A percentile compares a stretch with the other conserved stretches of the same genome.
Conservation (phyloP, 2,113 vertebrate genomes). For the Gavialis gangeticus region DNA sequence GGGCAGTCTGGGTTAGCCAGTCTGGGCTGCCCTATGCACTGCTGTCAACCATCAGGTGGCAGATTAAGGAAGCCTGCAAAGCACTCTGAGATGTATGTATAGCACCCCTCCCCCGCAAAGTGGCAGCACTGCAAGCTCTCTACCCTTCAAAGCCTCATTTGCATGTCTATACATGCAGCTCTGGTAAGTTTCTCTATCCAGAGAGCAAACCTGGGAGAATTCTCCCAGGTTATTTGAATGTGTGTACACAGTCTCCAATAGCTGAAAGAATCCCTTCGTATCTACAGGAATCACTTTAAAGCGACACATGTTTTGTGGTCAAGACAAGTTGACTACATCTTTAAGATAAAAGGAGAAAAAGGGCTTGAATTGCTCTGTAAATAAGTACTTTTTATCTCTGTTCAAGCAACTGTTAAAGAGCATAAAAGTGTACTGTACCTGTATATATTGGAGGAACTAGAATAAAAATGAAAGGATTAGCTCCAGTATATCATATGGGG, state of each 20-base stretch:
- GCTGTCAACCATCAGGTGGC: too few species aligned
- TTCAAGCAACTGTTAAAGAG: not conserved
- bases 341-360: not conserved
- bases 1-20: too few species aligned
- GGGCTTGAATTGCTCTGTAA: not conserved
- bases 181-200: too few species aligned
- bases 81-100: too few species aligned
- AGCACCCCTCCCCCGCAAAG: too few species aligned
- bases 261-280: accelerated
- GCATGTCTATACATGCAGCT: too few species aligned
- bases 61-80: too few species aligned
- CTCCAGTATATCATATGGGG: not conserved
- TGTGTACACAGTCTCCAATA: not conserved
- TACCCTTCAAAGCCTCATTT: too few species aligned
- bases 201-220: too few species aligned
- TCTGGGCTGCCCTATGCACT: too few species aligned
- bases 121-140: too few species aligned
- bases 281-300: not conserved
- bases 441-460: not conserved
- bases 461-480: not conserved
- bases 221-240: too few species aligned
- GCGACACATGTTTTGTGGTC: not conserved
- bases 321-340: not conserved
- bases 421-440: not conserved
- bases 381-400: not conserved